phyloP scores from a whole-genome alignment of 2,888 invertebrate genomes.

The Morpho achilles region DNA sequence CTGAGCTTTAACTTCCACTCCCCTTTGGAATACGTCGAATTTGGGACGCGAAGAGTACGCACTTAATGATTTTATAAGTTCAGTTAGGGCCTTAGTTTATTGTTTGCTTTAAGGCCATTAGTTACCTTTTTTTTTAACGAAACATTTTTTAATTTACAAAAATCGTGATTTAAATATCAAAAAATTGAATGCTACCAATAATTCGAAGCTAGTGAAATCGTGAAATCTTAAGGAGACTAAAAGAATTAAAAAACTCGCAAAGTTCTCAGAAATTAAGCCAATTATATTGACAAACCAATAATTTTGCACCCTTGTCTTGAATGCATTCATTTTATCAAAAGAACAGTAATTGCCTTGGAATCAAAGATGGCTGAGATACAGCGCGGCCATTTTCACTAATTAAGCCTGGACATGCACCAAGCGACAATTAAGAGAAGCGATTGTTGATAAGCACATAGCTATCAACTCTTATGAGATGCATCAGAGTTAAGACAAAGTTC shows the following conservation, averaged over 20 bases:
- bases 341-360: constrained; percentile 77
- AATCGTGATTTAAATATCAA: too few relatives aligned
- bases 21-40: too few relatives aligned
- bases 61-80: too few relatives aligned
- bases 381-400: constrained; percentile 72
- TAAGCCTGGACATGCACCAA: constrained; percentile 68
- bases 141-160: too few relatives aligned
- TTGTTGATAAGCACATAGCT: constrained; percentile 65
- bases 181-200: not conserved
- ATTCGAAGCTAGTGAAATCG: not conserved
- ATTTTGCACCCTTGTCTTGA: constrained; percentile 30
- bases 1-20: too few relatives aligned
- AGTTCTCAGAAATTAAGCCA: constrained; percentile 19
- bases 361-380: constrained; percentile 71
- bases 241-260: constrained; percentile 1
- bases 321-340: constrained; percentile 59
- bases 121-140: too few relatives aligned
- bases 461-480: constrained; percentile 57
- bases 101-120: too few relatives aligned
- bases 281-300: constrained; percentile 29
- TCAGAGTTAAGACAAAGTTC: constrained; percentile 47
- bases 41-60: too few relatives aligned
- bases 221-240: constrained; percentile 4
- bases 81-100: too few relatives aligned
- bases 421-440: constrained; percentile 72